These are phyloP conservation scores for Choloepus hoffmanni DNA, from an alignment of 2,113 vertebrate genomes.

Conservation along the genomic window DNA sequence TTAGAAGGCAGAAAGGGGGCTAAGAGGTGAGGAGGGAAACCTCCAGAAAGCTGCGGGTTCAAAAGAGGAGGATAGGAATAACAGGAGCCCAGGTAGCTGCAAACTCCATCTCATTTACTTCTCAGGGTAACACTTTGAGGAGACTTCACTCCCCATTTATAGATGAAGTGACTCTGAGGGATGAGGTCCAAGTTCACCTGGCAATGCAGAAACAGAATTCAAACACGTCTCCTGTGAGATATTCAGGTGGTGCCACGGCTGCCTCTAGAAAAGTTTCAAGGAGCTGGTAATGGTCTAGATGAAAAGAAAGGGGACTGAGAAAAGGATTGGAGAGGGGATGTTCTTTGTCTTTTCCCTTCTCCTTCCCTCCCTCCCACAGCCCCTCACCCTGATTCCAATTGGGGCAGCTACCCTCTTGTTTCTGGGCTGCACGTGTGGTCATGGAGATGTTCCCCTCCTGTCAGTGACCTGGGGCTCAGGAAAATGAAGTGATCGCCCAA, in stretches of 20 bases:
- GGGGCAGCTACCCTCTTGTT: background rate
- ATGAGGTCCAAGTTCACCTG: background rate
- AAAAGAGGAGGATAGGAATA: background rate
- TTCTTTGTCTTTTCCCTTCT: background rate
- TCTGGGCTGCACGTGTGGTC: background rate
- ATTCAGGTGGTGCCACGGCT: background rate
- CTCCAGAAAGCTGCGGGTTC: background rate
- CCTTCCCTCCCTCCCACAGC: background rate
- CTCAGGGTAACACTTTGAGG: background rate
- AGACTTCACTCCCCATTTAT: background rate
- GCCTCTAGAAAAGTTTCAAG: background rate
- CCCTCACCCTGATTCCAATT: background rate
- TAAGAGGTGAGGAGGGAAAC: background rate
- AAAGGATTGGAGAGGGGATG: background rate
- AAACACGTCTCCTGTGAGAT: background rate
- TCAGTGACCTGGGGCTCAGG: background rate
- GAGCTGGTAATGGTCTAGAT: background rate
- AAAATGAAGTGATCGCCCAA: background rate
- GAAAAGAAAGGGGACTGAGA: background rate
- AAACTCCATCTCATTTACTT: background rate
- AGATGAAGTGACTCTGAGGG: background rate
- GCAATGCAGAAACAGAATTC: slow-evolving; percentile 1
- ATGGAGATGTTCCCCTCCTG: background rate
- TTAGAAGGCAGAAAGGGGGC: background rate
- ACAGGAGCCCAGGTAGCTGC: background rate